Conservation (phyloP, 1,140 invertebrate species). For the Marisa cornuarietis region DNA sequence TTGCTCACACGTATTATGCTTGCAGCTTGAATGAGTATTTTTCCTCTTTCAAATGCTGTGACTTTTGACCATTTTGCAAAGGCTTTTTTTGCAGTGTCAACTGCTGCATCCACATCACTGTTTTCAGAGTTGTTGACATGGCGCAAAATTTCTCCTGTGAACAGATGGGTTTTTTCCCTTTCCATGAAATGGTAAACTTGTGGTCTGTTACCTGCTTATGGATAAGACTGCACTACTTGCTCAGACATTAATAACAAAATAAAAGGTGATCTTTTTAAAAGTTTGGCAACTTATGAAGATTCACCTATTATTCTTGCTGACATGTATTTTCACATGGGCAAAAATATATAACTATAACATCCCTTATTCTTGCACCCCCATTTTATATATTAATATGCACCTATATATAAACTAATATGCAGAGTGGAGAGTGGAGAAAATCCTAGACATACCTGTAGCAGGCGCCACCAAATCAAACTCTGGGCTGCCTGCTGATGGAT, state of each 20-base stretch:
- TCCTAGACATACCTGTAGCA: slow-evolving; percentile 57
- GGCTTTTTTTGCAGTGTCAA: slow-evolving; percentile 45
- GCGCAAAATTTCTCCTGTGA: slow-evolving; percentile 48
- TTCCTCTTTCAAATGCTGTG: slow-evolving; percentile 61
- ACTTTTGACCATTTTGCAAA: slow-evolving; percentile 54
- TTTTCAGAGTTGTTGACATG: slow-evolving; percentile 46
- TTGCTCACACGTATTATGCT: slow-evolving; percentile 55
- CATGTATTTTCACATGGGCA: too few species aligned
- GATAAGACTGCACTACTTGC: not conserved
- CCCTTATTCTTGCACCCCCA: too few species aligned
- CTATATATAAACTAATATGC: too few species aligned
- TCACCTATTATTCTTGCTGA: too few species aligned
- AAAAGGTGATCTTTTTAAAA: not conserved
- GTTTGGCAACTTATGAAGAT: not conserved
- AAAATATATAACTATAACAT: too few species aligned
- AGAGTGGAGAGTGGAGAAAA: not conserved
- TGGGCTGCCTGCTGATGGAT: slow-evolving; percentile 34
- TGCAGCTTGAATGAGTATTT: slow-evolving; percentile 57
- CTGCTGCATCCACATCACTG: slow-evolving; percentile 56
- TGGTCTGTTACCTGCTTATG: not conserved
- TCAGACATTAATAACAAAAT: not conserved
- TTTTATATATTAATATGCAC: too few species aligned
- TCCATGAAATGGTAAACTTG: not conserved
- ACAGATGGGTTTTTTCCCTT: not conserved
- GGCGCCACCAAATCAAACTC: slow-evolving; percentile 57